These are phyloP conservation scores for Volucella inanis DNA, from an alignment of 2,888 invertebrate species.

Conservation along the genomic window DNA sequence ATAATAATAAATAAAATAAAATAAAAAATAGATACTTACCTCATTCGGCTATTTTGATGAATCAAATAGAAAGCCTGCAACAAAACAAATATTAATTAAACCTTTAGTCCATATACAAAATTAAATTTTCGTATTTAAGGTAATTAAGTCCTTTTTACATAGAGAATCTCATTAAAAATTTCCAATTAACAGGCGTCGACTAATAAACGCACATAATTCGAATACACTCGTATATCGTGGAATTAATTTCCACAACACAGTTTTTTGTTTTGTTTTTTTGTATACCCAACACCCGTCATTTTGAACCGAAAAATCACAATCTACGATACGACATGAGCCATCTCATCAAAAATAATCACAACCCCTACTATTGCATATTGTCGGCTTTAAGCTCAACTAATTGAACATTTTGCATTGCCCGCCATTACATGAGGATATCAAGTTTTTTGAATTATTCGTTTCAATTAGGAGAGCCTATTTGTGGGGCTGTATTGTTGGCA, in stretches of 20 bases:
- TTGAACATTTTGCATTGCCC: conserved; percentile 31
- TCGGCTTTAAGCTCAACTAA: conserved; percentile 20
- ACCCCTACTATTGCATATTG: not conserved
- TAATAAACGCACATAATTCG: conserved; percentile 50
- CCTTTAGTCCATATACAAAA: conserved; percentile 1
- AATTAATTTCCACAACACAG: conserved; percentile 39
- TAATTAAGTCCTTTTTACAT: conserved; percentile 32
- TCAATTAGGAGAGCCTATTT: conserved; percentile 63
- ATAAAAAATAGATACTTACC: conserved; percentile 13
- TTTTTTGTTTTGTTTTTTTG: conserved; percentile 8
- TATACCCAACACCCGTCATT: not conserved
- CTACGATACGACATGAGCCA: conserved; percentile 32
- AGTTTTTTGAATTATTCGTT: conserved; percentile 31
- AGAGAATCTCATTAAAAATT: conserved; percentile 65
- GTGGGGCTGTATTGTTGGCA: not conserved
- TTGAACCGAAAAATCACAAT: conserved; percentile 50
- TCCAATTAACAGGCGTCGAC: conserved; percentile 65
- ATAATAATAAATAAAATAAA: too few relatives aligned
- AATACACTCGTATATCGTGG: not conserved
- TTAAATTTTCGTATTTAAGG: conserved; percentile 32
- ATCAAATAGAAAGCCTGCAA: conserved; percentile 46
- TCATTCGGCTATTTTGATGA: not conserved
- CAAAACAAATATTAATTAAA: conserved; percentile 55
- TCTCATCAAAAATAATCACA: conserved; percentile 25
- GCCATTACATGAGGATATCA: not conserved